Base-by-base conservation (phyloP, 2,113 vertebrate species). In the Sapayoa aenigma region DNA sequence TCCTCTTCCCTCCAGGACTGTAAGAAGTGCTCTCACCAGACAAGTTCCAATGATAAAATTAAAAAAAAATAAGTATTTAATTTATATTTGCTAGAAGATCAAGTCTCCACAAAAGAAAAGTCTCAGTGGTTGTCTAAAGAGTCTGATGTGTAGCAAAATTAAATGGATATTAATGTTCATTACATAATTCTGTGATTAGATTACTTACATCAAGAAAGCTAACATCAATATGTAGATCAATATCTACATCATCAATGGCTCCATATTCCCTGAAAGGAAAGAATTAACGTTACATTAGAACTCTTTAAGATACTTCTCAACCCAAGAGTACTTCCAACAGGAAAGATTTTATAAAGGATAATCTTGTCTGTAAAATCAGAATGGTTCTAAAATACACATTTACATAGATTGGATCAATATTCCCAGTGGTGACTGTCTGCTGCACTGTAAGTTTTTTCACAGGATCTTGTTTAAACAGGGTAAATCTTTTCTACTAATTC, bases 191-290 rank as follows among this genome's bases (percentile, higher is more conserved):
- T 90, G 50, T 77, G 47, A 96, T 97, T 95, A 95, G 73, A 87
- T 94, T 97, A 99, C 99, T 99, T 98, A 99, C 99, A 97, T 99
- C 99, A 93, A 99, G 98, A 97, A 99, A 99, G 97, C 98, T 99
- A 97, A 99, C 98, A 97, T 99, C 98, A 92, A 99, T 98, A 96
- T 99, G 98, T 87, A 99, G 97, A 97, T 99, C 99, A 96, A 99
- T 99, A 97, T 99, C 99, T 96, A 99, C 99, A 97, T 99, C 99
- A 98, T 99, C 98, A 97, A 99, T 99, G 97, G 98, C 98, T 98
- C 98, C 99, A 95, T 99, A 99, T 98, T 99, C 99, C 98, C 99
- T 99, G 96, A 90, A 98, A 98, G 49, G 42, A 96, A 91, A 97
- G 39, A 97, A 92, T 86, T 81, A 86, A 86, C 44, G 91, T 59